phyloP scores from a whole-genome alignment of 2,113 vertebrate species.

The Henicopernis longicauda region DNA sequence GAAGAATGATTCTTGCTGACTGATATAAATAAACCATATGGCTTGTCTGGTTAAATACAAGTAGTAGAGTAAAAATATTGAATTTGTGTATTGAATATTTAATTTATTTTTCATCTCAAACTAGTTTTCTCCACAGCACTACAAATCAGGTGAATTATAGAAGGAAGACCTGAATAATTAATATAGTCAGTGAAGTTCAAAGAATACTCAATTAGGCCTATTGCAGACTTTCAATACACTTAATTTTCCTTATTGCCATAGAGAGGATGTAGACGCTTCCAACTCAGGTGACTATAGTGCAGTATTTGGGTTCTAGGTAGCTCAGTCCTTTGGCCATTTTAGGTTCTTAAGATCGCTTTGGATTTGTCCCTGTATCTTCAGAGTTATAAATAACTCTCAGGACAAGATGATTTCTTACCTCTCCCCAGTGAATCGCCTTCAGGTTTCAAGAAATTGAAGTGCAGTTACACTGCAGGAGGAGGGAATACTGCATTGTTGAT shows the following conservation, averaged over 20 bases:
- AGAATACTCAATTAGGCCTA: not conserved
- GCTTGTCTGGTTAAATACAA: not conserved
- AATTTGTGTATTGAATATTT: not conserved
- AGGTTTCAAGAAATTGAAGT: not conserved
- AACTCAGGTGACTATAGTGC: not conserved
- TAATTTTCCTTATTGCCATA: not conserved
- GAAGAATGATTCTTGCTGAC: not conserved
- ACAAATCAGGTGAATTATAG: not conserved
- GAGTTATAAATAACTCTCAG: not conserved
- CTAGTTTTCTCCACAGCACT: not conserved
- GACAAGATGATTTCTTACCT: not conserved
- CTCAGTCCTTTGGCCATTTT: not conserved
- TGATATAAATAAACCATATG: not conserved
- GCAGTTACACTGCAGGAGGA: not conserved
- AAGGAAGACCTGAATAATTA: not conserved
- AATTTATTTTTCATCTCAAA: not conserved
- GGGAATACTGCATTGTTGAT: not conserved
- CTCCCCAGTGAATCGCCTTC: not conserved
- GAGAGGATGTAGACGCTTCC: not conserved
- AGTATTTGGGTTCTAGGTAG: not conserved
- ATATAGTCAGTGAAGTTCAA: not conserved
- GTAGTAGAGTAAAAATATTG: not conserved
- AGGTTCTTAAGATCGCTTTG: not conserved
- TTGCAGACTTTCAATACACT: not conserved
- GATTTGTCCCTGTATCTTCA: not conserved